Evolutionary conservation across 2,888 invertebrate genomes (phyloP).

Genomic region (Phrixothrix hirtus): DNA sequence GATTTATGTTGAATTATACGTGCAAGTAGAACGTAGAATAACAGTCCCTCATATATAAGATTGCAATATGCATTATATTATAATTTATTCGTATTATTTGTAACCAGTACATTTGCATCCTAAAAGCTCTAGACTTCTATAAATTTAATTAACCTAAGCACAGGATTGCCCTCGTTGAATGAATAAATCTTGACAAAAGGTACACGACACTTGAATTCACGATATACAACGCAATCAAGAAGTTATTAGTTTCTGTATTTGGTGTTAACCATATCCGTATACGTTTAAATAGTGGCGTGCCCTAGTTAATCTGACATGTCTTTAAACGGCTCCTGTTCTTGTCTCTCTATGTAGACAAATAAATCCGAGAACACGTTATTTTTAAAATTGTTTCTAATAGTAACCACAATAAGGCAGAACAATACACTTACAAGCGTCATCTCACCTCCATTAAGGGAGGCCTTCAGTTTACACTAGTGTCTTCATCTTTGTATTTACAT

Average conservation of each 20-base stretch:
- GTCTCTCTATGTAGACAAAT: slow-evolving; percentile 9
- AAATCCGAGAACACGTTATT: slow-evolving; percentile 6
- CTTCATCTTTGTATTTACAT: slow-evolving; percentile 33
- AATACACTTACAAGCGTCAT: slow-evolving; percentile 30
- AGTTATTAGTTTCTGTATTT: slow-evolving; percentile 24
- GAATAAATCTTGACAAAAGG: background rate
- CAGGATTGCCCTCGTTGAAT: too few species aligned
- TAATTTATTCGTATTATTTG: too few species aligned
- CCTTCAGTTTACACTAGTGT: slow-evolving; percentile 23
- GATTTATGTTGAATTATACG: too few species aligned
- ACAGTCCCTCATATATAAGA: too few species aligned
- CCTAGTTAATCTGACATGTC: slow-evolving; percentile 11
- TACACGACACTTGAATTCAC: slow-evolving; percentile 10
- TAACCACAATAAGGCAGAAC: slow-evolving; percentile 17
- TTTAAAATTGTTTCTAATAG: slow-evolving; percentile 11
- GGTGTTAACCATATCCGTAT: slow-evolving; percentile 19
- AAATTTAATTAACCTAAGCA: too few species aligned
- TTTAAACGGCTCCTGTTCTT: slow-evolving; percentile 4
- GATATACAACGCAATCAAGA: slow-evolving; percentile 22
- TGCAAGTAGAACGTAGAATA: too few species aligned
- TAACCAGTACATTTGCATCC: too few species aligned
- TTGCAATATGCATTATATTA: too few species aligned
- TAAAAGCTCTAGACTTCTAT: too few species aligned
- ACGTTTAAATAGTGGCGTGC: slow-evolving; percentile 18
- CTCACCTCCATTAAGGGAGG: slow-evolving; percentile 30